Conservation (phyloP, 92 coral and sea anemone species). For the Heteractis magnifica region DNA sequence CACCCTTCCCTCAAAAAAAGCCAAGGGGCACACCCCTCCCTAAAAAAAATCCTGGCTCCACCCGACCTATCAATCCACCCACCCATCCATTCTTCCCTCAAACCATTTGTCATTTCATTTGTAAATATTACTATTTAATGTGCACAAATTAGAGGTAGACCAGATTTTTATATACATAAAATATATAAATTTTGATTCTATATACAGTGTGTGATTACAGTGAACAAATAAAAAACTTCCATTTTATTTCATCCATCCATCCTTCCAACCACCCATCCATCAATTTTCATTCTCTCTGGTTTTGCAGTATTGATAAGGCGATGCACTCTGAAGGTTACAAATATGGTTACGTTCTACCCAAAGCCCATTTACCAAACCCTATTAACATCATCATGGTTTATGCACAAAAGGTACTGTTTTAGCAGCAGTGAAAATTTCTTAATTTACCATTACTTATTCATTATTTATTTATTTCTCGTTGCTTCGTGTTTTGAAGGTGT, state of each 20-base stretch:
- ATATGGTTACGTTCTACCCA: constrained; percentile 86
- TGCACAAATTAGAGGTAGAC: no score
- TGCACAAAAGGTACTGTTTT: constrained; percentile 82
- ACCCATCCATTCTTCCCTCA: not conserved
- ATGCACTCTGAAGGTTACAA: constrained; percentile 87
- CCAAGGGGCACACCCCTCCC: no score
- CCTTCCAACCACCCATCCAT: not conserved
- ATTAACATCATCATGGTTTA: constrained; percentile 88
- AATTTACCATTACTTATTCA: not conserved
- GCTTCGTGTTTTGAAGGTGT: constrained; percentile 55
- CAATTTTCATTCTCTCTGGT: not conserved
- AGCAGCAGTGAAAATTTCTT: not conserved
- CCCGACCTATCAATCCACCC: not conserved
- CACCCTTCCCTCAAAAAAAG: no score
- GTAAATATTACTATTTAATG: no score
- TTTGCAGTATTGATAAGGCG: constrained; percentile 89
- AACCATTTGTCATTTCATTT: no score
- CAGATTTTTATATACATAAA: no score
- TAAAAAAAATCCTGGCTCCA: no score
- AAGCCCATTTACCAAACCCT: constrained; percentile 83
- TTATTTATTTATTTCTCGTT: not conserved
- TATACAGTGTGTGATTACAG: no score
- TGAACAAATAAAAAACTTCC: no score
- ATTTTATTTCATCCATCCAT: no score
- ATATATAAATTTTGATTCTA: no score